Base-by-base conservation (phyloP, 2,888 invertebrate species). In the Copidosoma aretas region DNA sequence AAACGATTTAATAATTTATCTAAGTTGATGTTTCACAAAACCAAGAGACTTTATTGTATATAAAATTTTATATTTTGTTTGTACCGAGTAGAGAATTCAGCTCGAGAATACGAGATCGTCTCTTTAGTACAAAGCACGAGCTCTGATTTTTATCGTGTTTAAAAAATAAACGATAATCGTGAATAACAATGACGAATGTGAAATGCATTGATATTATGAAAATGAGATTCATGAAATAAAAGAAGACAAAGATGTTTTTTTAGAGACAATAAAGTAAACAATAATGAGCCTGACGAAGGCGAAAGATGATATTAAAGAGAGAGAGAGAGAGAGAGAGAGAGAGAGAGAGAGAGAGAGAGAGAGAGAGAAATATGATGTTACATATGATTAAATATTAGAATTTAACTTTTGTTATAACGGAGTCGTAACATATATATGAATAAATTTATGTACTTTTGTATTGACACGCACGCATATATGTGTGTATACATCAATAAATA, bases 311-410 rank as follows among this genome's bases (percentile, higher is more conserved):
- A 73, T 73, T 73, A 21, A 71, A n/a, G n/a, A n/a, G n/a, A n/a
- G n/a, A n/a, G n/a, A n/a, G n/a, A n/a, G 75, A 77, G 75, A 75
- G 75, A 74, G 72, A 72, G 76, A 77, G 75, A 77, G 75, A 75
- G 75, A 74, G 72, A 72, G 76, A 77, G n/a, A 75, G 73, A 77
- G 51, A 51, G 22, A 62, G 72, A 60, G 70, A 77, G 75, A 79
- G 75, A 77, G 75, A 75, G 75, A 74, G 72, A 72, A 76, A 77
- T 79, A 75, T 78, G 75, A 74, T 79, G 80, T 80, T 82, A 78
- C 32, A 32, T 81, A 80, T 81, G 80, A 79, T 80, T 81, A 81
- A 46, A 79, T 79, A 74, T 73, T 79, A 79, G 78, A 81, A 80
- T 81, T 81, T 81, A 81, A 32, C 77, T 76, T 78, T 80, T 81